Base-by-base conservation (phyloP, 2,113 vertebrate species). In the Hemichromis elongatus region DNA sequence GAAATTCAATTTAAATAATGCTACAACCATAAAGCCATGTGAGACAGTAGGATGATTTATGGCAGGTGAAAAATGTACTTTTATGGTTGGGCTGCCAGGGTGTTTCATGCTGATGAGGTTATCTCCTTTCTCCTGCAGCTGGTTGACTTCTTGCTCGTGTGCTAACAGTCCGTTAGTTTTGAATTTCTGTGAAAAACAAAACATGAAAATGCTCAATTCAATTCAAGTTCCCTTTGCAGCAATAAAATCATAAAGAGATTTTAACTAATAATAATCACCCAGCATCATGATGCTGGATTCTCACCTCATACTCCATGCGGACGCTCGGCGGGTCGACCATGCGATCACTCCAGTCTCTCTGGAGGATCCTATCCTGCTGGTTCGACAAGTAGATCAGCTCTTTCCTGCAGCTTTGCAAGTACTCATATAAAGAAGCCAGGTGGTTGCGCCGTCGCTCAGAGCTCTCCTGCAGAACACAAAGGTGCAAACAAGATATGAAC, bases 261-360 rank as follows among this genome's bases (percentile, higher is more conserved):
- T 75, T 5, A 75, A 75, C 24, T 73, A 50, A 1, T 33, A 0
- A 30, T n/a, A 52, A 75, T 33, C 26, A 52, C 28, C 4, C 45
- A 13, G 26, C 7, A n/a, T 52, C 10, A 4, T 19, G 16, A 75
- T 33, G 70, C 70, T 52, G 37, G 19, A 11, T 52, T 14, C 54
- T 81, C 88, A 99, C 98, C 96, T 99, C 97, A 0, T 98, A 98
- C 88, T 98, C 96, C 24, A 93, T 95, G 26, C 97, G 96, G 78
- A 97, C 77, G 0, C 96, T 94, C 0, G 86, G 80, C 0, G 96
- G 92, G 6, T 99, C 97, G 0, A 61, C 47, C 96, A 98, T 97
- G 59, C 95, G 96, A 86, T 99, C 98, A 5, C 98, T 99, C 98
- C 98, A 99, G 96, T 99, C 98, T 88, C 97, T 96, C 88, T 96